These are phyloP conservation scores for Xestobium rufovillosum DNA, from an alignment of 2,888 invertebrate genomes.

Conservation along the genomic window DNA sequence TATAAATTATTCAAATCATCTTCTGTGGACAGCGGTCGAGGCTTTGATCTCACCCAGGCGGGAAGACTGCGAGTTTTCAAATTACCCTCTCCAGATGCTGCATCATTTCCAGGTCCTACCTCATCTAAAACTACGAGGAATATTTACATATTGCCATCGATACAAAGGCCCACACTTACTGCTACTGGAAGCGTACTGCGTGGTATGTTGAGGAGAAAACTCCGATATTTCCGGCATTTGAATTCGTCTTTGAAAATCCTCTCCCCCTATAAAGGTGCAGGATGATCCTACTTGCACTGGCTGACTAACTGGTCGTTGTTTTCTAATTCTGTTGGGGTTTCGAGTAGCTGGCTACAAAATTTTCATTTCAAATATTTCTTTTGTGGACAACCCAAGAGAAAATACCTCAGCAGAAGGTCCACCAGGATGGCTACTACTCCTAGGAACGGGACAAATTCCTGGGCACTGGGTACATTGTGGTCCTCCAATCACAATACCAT, in stretches of 20 bases:
- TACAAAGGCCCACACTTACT: constrained; percentile 45
- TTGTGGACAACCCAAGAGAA: no score
- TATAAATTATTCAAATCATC: constrained; percentile 63
- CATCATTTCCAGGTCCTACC: constrained; percentile 44
- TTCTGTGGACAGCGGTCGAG: constrained; percentile 59
- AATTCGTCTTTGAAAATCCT: constrained; percentile 34
- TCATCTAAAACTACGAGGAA: constrained; percentile 54
- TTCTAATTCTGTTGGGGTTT: constrained; percentile 27
- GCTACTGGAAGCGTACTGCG: constrained; percentile 60
- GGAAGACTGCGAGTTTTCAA: constrained; percentile 62
- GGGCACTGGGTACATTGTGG: constrained; percentile 43
- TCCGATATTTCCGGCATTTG: constrained; percentile 48
- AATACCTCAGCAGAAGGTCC: constrained; percentile 31
- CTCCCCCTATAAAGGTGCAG: constrained; percentile 32
- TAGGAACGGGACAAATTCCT: constrained; percentile 41
- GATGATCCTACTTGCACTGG: constrained; percentile 38
- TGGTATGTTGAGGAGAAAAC: constrained; percentile 44
- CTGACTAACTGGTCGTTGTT: constrained; percentile 43
- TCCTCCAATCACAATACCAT: constrained; percentile 33
- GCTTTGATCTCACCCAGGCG: constrained; percentile 63
- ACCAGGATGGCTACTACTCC: constrained; percentile 41
- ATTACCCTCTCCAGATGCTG: constrained; percentile 42
- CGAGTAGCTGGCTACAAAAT: constrained; percentile 12
- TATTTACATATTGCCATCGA: constrained; percentile 4
- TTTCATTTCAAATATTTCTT: no score